These are phyloP conservation scores for Eilema griseolum DNA, from an alignment of 2,888 invertebrate species.

Conservation along the genomic window DNA sequence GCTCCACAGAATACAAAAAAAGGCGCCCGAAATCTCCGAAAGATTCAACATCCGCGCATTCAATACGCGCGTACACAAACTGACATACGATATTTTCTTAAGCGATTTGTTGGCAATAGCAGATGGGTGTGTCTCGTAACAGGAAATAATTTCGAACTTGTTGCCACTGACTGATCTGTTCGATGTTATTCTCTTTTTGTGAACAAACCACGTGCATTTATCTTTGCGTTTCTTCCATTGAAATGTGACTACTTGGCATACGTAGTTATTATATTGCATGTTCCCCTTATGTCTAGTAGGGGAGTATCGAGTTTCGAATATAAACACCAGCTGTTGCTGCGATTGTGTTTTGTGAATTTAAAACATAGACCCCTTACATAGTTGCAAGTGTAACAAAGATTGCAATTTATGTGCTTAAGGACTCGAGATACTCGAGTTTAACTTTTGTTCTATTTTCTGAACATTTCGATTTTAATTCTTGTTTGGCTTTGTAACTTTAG, in stretches of 20 bases:
- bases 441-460: constrained; percentile 25
- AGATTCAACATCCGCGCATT: constrained; percentile 75
- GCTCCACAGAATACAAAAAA: constrained; percentile 74
- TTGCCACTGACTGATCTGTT: constrained; percentile 71
- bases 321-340: constrained; percentile 55
- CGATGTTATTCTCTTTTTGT: constrained; percentile 56
- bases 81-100: constrained; percentile 82
- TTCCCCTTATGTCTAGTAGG: constrained; percentile 48
- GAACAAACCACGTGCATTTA: constrained; percentile 64
- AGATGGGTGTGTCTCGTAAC: constrained; percentile 80
- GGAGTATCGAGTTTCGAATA: constrained; percentile 60
- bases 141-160: constrained; percentile 82
- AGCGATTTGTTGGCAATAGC: constrained; percentile 79
- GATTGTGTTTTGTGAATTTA: constrained; percentile 53
- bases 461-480: constrained; percentile 15
- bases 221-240: constrained; percentile 61
- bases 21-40: constrained; percentile 72
- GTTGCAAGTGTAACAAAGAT: constrained; percentile 36
- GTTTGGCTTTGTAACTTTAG: constrained; percentile 10
- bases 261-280: constrained; percentile 61
- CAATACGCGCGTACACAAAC: constrained; percentile 61
- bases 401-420: constrained; percentile 39
- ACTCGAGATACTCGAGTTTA: constrained; percentile 30
- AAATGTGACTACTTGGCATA: constrained; percentile 60
- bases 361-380: constrained; percentile 36